Conservation (phyloP, 2,113 vertebrate genomes). For the Procavia capensis region DNA sequence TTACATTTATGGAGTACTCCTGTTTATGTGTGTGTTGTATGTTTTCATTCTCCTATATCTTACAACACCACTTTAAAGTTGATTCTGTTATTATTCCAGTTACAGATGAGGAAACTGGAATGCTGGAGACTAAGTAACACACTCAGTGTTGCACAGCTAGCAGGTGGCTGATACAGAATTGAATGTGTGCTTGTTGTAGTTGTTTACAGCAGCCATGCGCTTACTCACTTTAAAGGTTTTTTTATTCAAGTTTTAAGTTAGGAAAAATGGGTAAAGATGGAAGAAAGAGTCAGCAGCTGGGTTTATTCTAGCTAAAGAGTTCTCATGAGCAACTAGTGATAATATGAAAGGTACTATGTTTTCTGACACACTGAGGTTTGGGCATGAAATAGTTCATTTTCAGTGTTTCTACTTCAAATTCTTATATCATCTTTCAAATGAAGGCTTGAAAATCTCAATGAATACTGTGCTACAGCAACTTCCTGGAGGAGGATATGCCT, state of each 20-base stretch:
- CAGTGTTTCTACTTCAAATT: not conserved
- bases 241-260: not conserved
- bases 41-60: not conserved
- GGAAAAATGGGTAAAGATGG: not conserved
- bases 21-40: not conserved
- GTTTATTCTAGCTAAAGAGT: not conserved
- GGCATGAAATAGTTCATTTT: constrained; percentile 24
- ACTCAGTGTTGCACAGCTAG: not conserved
- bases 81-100: not conserved
- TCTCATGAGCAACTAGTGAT: constrained; percentile 12
- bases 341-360: not conserved
- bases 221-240: not conserved
- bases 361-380: not conserved
- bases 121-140: not conserved
- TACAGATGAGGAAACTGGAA: not conserved
- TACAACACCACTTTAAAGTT: not conserved
- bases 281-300: not conserved
- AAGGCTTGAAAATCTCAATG: not conserved
- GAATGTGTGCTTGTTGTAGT: not conserved
- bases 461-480: not conserved
- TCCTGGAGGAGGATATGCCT: not conserved
- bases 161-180: not conserved
- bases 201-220: not conserved
- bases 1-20: not conserved
- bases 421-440: not conserved